Base-by-base conservation (phyloP, 2,888 invertebrate genomes). In the Drosophila atroscutellata region DNA sequence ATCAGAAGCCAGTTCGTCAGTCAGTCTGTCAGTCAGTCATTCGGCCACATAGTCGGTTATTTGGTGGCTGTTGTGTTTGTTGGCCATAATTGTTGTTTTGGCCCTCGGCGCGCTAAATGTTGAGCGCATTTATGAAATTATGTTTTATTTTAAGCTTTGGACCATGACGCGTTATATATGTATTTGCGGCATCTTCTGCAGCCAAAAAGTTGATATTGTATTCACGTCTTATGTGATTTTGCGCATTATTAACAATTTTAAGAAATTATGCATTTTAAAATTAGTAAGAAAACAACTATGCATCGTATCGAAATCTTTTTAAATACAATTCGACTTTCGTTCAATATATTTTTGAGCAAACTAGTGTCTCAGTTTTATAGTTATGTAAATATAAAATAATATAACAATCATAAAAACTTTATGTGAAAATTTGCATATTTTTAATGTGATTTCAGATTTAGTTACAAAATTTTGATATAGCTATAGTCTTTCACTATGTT, bases 51-150 rank as follows among this genome's bases (percentile, higher is more conserved):
- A 24, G 45, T 36, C 36, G 13, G 28, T 52, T n/a, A n/a, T 39
- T 37, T 32, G 8, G 8, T 26, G n/a, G 13, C 45, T 30, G 11
- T 37, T 36, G 20, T 66, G 9, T 34, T 34, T 32, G 62, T 47
- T 24, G 47, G 54, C 56, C 71, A 81, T 82, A 57, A 76, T 63
- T 60, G 50, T 62, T 63, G 56, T 37, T 59, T 56, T 37, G 62
- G 60, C 68, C 64, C 55, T 63, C 64, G 49, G 39, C 24, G 56
- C 34, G 54, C 37, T 66, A 70, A 79, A 63, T 73, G 67, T 66
- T 75, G 62, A 65, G 69, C 56, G 70, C 51, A 71, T 75, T 80
- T 71, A 63, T 71, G 70, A 79, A 64, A 63, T 77, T 61, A 79
- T 80, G 71, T 64, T 75, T 80, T 61, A 70, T 79, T 80, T 80